Evolutionary conservation across 30 jellyfish, hydroid and myxozoan genomes (phyloP), one percentile per base, ranked within the genome.

Genomic region (Aurelia sp.): DNA sequence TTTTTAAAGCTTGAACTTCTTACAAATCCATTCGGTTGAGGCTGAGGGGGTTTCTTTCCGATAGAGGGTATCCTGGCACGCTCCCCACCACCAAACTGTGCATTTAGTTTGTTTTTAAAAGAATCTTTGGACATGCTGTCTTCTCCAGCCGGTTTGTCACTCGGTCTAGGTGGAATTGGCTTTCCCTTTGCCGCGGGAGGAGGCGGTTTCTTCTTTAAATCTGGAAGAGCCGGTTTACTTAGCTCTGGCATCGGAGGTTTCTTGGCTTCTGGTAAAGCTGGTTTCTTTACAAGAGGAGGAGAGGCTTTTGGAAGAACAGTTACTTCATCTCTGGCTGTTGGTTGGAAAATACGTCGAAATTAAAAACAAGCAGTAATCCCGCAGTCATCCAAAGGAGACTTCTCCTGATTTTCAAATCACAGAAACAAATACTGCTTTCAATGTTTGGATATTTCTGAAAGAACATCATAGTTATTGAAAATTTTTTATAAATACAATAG

Each of bases 111-210:
- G 69, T 31, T 84, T 64, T 62, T 84, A 35, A 69, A 20, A 50
- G 82, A 53, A 66, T 62, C 78, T n/a, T 20, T 16, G 15, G 62
- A 18, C 30, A n/a, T 31, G 65, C 30, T 66, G 7, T 80, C 83
- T 10, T 80, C 83, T 33, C 47, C 75, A 4, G 59, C 41, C 22
- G 93, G 93, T 44, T 72, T 65, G 19, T 84, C 87, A 31, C 13
- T 69, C 18, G 93, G 87, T 18, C 78, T 76, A 5, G 86, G 93
- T 11, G 86, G 86, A 37, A 72, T 82, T 4, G 82, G 80, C 30
- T 72, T 84, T 22, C 30, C 41, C 62, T 84, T 84, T 19, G 93
- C 44, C 27, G 58, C 66, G 15, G 96, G 96, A 18, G 96, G 92
- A 11, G 97, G 93, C 37, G 97, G 92, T 37, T 81, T 89, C 51